Base-by-base conservation (phyloP, 2,888 invertebrate genomes). In the Ormyrus rosae region DNA sequence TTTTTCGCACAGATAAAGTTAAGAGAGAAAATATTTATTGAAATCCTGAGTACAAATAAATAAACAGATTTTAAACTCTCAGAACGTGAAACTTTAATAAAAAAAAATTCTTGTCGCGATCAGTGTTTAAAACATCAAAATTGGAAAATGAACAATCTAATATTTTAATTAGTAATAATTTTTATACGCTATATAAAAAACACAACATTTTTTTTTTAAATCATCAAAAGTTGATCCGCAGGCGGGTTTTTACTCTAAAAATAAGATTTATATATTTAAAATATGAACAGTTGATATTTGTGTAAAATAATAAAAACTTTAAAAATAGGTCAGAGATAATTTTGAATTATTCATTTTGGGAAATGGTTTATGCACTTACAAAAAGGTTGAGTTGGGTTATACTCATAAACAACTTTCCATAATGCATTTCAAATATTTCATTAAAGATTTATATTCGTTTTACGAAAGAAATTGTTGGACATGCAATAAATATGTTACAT, bases 251-350 rank as follows among this genome's bases (percentile, higher is more conserved):
- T 56, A 69, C 10, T 53, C 19, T 46, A 53, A 51, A 34, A 61
- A 45, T 69, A 60, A 63, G 61, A 46, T 76, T 69, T 61, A 11
- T 72, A 63, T 60, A 67, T 45, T 67, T 72, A 46, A 71, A 71
- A 60, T 60, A 7, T 45, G 51, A 63, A n/a, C 9, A 53, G 53
- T n/a, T 53, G 53, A 34, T 19, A 19, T 78, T 58, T 46, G 13
- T 46, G 11, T 51, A n/a, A 19, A 58, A 1, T 13, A 13, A 5
- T 34, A 46, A 5, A 46, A 63, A 34, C 55, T 34, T 34, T 34
- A 34, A 34, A 34, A 34, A 2, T 34, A 34, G 34, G 34, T 34
- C 34, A 34, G 34, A 34, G 34, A 34, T 34, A 34, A 34, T 34
- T 34, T 34, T 34, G 34, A 34, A 34, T 34, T 34, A 34, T 2